Evolutionary conservation across 2,888 invertebrate species (phyloP), one percentile per base, ranked within the genome.

Genomic region (Saturnia japonica): DNA sequence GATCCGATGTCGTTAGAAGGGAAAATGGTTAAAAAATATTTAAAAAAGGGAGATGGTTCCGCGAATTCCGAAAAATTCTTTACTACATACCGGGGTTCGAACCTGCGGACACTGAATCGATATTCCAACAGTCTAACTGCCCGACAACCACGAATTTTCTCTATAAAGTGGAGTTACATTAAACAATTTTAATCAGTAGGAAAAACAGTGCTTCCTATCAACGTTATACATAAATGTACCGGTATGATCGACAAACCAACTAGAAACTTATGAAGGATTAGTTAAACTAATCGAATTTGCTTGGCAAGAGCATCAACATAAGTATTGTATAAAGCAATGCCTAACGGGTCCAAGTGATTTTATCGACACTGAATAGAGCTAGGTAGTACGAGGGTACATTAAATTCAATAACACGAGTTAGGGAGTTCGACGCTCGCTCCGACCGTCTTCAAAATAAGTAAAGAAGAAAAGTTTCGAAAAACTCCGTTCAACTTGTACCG

Each of bases 341-440:
- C 77, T 81, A 79, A 80, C 84, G 80, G 80, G 76, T 85, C 84
- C 83, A 82, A 88, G 86, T 89, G 88, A 90, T 90, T 88, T 88
- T 87, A 88, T 90, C 87, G 87, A 83, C 85, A 86, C 85, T 85
- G 88, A 88, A 88, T 87, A 86, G 86, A 86, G 82, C 85, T 88
- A 88, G 86, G 88, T 87, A 86, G 84, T 84, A 81, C 83, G 83
- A 88, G 88, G 90, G 90, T 91, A 92, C 90, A 92, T 93, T 93
- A 93, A 93, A 93, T 93, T 94, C 92, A 93, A 94, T 94, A 94
- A 93, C 91, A 87, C 88, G 89, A 93, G 93, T 94, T 94, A 92
- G 89, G 81, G 90, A 92, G 91, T 91, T 93, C 90, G 90, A 86
- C 90, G 91, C 91, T 91, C 91, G 88, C 91, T 85, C 84, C 91